Evolutionary conservation across 37 sponge, comb jelly and placozoan genomes (phyloP).

Genomic region (Cliona cf. orientalis): DNA sequence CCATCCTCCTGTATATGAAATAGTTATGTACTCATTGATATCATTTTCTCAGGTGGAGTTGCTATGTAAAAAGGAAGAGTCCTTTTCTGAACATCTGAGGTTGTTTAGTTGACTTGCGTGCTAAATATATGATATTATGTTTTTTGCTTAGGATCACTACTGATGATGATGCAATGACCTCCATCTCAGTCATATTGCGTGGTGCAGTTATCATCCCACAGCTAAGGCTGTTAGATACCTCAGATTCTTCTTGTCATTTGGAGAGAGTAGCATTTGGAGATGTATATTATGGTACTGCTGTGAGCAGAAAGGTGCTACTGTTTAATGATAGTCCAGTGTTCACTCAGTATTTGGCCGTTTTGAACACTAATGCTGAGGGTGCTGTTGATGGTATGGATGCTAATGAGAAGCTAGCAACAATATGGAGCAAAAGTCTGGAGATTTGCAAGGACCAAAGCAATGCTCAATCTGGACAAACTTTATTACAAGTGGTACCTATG

Average conservation of each 20-base stretch:
- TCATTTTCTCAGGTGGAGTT: slow-evolving; percentile 14
- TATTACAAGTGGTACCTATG: too few species aligned
- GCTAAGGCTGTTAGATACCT: slow-evolving; percentile 15
- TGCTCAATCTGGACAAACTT: neutral
- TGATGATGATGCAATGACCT: neutral
- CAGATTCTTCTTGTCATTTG: neutral
- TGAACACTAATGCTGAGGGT: slow-evolving; percentile 56
- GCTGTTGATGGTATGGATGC: too few species aligned
- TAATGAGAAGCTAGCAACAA: too few species aligned
- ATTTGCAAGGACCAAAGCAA: neutral
- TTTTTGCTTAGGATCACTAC: neutral
- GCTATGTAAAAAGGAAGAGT: neutral
- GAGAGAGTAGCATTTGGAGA: slow-evolving; percentile 35
- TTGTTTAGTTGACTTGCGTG: too few species aligned
- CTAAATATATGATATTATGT: too few species aligned
- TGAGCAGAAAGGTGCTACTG: slow-evolving; percentile 22
- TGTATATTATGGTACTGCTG: slow-evolving; percentile 66
- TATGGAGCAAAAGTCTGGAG: too few species aligned
- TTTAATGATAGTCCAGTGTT: slow-evolving; percentile 80
- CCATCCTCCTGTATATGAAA: too few species aligned
- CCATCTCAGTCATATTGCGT: slow-evolving; percentile 8
- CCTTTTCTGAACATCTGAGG: slow-evolving; percentile 13
- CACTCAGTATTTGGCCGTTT: slow-evolving; percentile 49
- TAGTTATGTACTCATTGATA: too few species aligned
- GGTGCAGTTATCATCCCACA: slow-evolving; percentile 4